Conservation (phyloP, 2,797 vertebrate species). For the Fratercula arctica region DNA sequence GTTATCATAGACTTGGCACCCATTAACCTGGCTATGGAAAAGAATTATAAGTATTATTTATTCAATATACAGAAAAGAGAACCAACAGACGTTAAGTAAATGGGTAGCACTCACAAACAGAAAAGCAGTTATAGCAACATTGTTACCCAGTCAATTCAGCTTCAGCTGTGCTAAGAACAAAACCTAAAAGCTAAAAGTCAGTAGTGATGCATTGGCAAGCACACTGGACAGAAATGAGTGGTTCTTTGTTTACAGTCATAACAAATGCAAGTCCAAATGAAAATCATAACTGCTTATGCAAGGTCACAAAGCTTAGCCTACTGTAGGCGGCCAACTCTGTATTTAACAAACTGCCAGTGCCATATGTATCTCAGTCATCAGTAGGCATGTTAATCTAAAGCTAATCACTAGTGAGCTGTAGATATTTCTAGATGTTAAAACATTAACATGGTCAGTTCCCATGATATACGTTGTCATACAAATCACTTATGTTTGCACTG, state of each 20-base stretch:
- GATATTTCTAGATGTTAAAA: background rate
- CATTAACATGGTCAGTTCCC: background rate
- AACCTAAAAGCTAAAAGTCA: background rate
- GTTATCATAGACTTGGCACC: background rate
- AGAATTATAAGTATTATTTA: background rate
- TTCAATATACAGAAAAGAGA: background rate
- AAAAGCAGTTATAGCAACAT: background rate
- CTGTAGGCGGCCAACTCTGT: background rate
- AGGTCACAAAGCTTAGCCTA: background rate
- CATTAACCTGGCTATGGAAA: background rate
- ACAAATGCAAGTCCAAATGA: background rate
- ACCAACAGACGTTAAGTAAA: background rate
- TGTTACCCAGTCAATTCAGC: background rate
- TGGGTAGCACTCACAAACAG: background rate
- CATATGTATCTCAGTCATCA: rapidly evolving
- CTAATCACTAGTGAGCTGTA: background rate
- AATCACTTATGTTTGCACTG: background rate
- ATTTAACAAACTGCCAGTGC: background rate
- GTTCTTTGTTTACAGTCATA: background rate
- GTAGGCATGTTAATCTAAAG: background rate
- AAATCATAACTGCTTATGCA: background rate
- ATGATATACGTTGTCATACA: background rate
- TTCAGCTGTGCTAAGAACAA: background rate
- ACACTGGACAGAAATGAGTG: background rate
- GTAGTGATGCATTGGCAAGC: background rate